Conservation (phyloP, 2,888 invertebrate genomes). For the Sepioteuthis lessoniana region DNA sequence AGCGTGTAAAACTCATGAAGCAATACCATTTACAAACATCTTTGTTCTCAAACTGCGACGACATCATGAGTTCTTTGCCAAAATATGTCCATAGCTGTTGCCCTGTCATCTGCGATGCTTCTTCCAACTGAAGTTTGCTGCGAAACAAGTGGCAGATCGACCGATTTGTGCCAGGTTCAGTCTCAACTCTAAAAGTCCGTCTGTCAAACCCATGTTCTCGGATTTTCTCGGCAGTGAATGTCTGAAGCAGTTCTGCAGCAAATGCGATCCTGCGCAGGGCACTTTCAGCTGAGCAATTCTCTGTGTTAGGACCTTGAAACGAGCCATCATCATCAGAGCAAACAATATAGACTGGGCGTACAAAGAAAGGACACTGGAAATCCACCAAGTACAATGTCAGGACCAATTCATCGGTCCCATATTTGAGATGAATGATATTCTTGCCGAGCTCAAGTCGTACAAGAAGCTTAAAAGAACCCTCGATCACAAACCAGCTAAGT, state of each 20-base stretch:
- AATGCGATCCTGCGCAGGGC: conserved; percentile 85
- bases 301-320: conserved; percentile 82
- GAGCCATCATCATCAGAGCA: conserved; percentile 86
- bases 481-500: conserved; percentile 79
- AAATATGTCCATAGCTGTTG: conserved; percentile 88
- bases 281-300: conserved; percentile 82
- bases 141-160: conserved; percentile 83
- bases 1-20: conserved; percentile 90
- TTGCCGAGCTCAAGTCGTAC: conserved; percentile 80
- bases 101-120: conserved; percentile 83
- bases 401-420: conserved; percentile 62
- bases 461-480: conserved; percentile 83
- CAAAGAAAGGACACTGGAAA: conserved; percentile 76
- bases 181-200: conserved; percentile 87
- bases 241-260: conserved; percentile 86
- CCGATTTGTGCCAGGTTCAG: conserved; percentile 77
- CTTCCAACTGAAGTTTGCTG: conserved; percentile 82
- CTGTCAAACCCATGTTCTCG: conserved; percentile 85
- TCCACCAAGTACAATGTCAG: conserved; percentile 62
- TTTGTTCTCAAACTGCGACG: conserved; percentile 76
- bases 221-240: conserved; percentile 89
- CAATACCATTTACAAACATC: conserved; percentile 86
- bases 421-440: conserved; percentile 81
- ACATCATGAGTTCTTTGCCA: conserved; percentile 88
- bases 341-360: conserved; percentile 86